Conservation (phyloP, 2,888 invertebrate genomes). For the Eudemis profundana region DNA sequence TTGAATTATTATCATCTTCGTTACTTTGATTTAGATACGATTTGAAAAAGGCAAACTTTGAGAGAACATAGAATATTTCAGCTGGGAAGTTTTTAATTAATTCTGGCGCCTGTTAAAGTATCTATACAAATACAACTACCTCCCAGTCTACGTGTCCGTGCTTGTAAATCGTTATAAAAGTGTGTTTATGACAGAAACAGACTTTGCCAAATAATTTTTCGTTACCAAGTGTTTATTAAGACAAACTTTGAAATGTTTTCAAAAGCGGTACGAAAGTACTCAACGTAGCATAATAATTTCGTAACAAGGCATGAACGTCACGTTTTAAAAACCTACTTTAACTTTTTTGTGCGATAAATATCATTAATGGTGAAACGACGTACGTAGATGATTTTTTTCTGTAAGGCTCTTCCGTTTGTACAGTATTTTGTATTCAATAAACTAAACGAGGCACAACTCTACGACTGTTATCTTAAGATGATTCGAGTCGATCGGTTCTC, state of each 20-base stretch:
- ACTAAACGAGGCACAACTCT: too few species aligned
- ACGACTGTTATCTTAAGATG: too few species aligned
- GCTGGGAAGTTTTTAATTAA: slow-evolving; percentile 29
- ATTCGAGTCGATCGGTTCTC: too few species aligned
- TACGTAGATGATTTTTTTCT: slow-evolving; percentile 11
- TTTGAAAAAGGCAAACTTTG: slow-evolving; percentile 24
- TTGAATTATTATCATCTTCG: slow-evolving; percentile 34
- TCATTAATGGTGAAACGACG: slow-evolving; percentile 1
- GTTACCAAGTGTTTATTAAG: slow-evolving; percentile 18
- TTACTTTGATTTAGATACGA: slow-evolving; percentile 25
- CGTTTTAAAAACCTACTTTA: slow-evolving; percentile 8
- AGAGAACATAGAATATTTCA: slow-evolving; percentile 12
- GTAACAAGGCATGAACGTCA: slow-evolving; percentile 19
- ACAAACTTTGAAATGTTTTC: slow-evolving; percentile 19
- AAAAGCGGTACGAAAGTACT: slow-evolving; percentile 8
- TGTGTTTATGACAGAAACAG: slow-evolving; percentile 12
- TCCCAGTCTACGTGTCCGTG: slow-evolving; percentile 7
- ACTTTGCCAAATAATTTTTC: slow-evolving; percentile 14
- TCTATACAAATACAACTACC: too few species aligned
- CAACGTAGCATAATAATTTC: slow-evolving; percentile 9
- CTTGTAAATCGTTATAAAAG: slow-evolving; percentile 6
- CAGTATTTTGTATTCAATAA: too few species aligned
- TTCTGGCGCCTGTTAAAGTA: slow-evolving; percentile 5
- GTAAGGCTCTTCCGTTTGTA: too few species aligned
- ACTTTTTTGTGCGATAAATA: slow-evolving; percentile 7